phyloP scores from a whole-genome alignment of 1,140 invertebrate species.

The Gryllus bimaculatus region DNA sequence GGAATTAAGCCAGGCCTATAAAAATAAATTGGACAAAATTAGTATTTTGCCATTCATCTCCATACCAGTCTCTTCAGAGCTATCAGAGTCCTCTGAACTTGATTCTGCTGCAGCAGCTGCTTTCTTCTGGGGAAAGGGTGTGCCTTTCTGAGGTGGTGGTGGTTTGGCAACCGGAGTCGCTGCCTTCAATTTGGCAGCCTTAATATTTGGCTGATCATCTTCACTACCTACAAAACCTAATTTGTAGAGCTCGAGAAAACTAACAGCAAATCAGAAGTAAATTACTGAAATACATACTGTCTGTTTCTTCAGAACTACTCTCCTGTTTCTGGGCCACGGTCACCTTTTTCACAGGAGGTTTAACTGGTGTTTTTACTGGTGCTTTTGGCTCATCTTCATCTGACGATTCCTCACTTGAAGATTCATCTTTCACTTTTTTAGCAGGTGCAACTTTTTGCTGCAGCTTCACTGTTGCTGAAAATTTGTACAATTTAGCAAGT shows the following conservation, averaged over 20 bases:
- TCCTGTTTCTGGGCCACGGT: constrained; percentile 25
- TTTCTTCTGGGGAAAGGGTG: too few species aligned
- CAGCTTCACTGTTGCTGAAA: constrained; percentile 20
- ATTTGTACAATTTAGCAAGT: too few species aligned
- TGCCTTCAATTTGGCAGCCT: too few species aligned
- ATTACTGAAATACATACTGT: not conserved
- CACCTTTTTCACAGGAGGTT: constrained; percentile 23
- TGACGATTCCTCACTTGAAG: constrained; percentile 27
- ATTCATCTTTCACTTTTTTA: constrained; percentile 23
- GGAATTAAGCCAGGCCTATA: too few species aligned
- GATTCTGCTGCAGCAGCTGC: not conserved
- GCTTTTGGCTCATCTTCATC: constrained; percentile 29
- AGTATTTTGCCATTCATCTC: not conserved
- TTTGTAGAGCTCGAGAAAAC: not conserved
- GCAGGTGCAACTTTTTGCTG: constrained; percentile 12
- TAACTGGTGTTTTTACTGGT: constrained; percentile 25
- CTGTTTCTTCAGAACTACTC: constrained; percentile 29
- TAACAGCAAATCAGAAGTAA: not conserved
- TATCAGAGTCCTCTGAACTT: constrained; percentile 8
- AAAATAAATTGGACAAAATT: too few species aligned
- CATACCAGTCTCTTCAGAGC: not conserved
- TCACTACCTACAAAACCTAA: not conserved
- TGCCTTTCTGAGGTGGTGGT: too few species aligned
- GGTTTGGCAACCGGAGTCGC: too few species aligned
- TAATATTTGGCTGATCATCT: not conserved